phyloP scores from a whole-genome alignment of 2,113 vertebrate genomes.

The Scortum barcoo region DNA sequence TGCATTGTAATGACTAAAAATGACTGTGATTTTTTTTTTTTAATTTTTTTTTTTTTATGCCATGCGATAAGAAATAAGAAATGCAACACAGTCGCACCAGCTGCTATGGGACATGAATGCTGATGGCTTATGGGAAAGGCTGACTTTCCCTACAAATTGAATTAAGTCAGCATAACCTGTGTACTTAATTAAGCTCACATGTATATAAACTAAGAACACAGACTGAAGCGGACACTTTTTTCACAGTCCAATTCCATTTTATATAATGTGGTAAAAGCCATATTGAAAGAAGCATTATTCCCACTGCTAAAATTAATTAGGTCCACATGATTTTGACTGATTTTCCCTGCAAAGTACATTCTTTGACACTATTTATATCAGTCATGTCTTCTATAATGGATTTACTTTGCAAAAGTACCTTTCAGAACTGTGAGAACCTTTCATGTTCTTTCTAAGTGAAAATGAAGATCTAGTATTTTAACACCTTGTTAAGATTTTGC shows the following conservation, averaged over 20 bases:
- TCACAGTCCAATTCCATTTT: background rate
- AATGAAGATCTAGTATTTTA: constrained; percentile 77
- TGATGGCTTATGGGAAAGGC: constrained; percentile 1
- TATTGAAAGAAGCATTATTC: background rate
- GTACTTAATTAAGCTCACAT: background rate
- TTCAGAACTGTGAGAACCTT: constrained; percentile 51
- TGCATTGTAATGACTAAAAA: constrained; percentile 1
- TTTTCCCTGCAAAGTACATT: constrained; percentile 13
- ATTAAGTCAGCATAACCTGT: background rate
- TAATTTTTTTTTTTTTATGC: no score
- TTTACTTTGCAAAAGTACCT: constrained; percentile 39
- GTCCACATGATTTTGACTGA: constrained; percentile 27
- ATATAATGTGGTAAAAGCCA: background rate
- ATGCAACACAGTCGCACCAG: constrained; percentile 2
- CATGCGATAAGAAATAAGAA: background rate
- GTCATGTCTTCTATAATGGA: constrained; percentile 14
- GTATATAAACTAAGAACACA: constrained; percentile 1
- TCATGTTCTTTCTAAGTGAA: constrained; percentile 74
- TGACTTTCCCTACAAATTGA: background rate
- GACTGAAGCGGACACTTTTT: background rate
- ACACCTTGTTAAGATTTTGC: constrained; percentile 76
- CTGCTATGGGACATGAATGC: constrained; percentile 12
- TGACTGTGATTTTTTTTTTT: background rate
- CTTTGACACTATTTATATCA: constrained; percentile 27
- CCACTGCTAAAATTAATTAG: constrained; percentile 12